Percentiles rank a stretch among this genome's conserved stretches.
These are phyloP conservation scores for Zele albiditarsus DNA, from an alignment of 2,888 invertebrate genomes.

Conservation along the genomic window DNA sequence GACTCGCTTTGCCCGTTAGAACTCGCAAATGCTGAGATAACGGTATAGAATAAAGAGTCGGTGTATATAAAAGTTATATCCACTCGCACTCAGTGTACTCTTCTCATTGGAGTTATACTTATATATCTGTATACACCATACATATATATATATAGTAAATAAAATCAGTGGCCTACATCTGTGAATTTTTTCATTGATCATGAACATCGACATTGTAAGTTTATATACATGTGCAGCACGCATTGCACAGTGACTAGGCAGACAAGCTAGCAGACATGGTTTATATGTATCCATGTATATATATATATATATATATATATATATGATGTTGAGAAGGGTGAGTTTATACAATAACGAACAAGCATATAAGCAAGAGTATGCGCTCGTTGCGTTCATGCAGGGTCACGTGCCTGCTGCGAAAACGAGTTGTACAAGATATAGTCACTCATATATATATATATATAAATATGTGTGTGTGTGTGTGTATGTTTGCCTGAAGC, in stretches of 20 bases:
- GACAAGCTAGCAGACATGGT: slow-evolving; percentile 3
- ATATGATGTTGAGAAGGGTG: slow-evolving; percentile 18
- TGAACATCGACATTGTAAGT: slow-evolving; percentile 32
- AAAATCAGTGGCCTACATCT: slow-evolving; percentile 44
- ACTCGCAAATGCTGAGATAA: slow-evolving; percentile 37
- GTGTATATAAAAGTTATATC: slow-evolving; percentile 38
- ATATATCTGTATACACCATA: no score
- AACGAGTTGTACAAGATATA: slow-evolving; percentile 25
- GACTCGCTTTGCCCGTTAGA: slow-evolving; percentile 39
- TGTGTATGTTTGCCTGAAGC: neutral
- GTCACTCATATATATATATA: neutral
- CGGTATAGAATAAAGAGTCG: slow-evolving; percentile 31
- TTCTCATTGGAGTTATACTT: neutral
- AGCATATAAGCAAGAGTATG: neutral
- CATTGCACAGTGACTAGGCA: slow-evolving; percentile 8
- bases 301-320: neutral
- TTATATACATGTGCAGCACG: neutral
- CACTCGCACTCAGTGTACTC: neutral
- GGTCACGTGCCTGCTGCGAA: slow-evolving; percentile 30
- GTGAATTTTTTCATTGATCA: slow-evolving; percentile 34
- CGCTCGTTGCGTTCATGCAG: neutral
- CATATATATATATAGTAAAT: slow-evolving; percentile 14
- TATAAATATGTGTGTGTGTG: neutral
- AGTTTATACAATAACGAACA: slow-evolving; percentile 13
- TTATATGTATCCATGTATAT: neutral